Percentiles rank a stretch among this genome's conserved stretches.
These are phyloP conservation scores for Corapipo altera DNA, from an alignment of 2,113 vertebrate species.

Conservation along the genomic window DNA sequence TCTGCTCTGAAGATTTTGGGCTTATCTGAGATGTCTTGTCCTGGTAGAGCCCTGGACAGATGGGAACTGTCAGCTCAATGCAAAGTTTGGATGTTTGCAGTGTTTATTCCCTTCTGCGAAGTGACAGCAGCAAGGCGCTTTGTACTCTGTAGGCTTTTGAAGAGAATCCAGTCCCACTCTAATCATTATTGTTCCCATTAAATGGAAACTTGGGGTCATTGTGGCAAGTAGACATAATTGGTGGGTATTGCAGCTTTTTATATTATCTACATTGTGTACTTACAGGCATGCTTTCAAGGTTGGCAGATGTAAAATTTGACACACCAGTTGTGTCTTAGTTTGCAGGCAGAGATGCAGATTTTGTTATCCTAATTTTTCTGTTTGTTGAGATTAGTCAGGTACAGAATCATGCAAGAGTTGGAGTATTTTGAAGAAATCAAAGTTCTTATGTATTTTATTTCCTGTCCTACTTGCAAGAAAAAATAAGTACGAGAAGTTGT, in stretches of 20 bases:
- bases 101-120: neutral
- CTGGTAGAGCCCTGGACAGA: neutral
- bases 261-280: neutral
- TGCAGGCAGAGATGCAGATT: neutral
- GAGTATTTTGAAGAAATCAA: neutral
- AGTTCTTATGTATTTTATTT: neutral
- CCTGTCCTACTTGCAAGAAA: neutral
- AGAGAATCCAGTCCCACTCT: neutral
- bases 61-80: neutral
- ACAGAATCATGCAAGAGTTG: neutral
- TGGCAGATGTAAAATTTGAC: neutral
- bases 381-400: neutral
- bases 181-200: neutral
- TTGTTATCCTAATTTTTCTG: neutral
- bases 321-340: neutral
- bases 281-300: neutral
- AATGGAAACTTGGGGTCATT: neutral
- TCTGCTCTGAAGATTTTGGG: neutral
- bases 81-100: fast-evolving
- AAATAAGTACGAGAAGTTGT: neutral
- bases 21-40: neutral
- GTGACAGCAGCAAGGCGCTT: neutral
- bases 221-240: neutral
- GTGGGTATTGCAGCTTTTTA: neutral
- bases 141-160: conserved; percentile 14